These are phyloP conservation scores for Luehdorfia chinensis DNA, from an alignment of 1,140 invertebrate genomes.

Conservation along the genomic window DNA sequence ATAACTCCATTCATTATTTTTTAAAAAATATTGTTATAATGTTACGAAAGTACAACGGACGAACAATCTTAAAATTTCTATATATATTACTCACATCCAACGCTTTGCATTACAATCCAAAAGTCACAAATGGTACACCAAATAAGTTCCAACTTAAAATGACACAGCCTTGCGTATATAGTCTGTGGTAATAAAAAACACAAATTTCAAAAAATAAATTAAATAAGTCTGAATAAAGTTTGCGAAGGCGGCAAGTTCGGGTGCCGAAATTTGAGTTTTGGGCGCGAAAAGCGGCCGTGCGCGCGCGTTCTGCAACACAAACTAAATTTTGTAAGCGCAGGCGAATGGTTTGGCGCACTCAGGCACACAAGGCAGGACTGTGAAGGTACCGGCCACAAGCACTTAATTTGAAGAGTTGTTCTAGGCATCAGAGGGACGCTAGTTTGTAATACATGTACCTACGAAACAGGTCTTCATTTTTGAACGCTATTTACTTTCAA, in stretches of 20 bases:
- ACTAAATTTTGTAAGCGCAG: constrained; percentile 71
- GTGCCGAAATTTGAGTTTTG: constrained; percentile 63
- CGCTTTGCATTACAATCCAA: constrained; percentile 67
- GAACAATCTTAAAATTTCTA: constrained; percentile 62
- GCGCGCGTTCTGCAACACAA: constrained; percentile 63
- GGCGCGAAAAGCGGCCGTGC: constrained; percentile 62
- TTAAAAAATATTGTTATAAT: too few species aligned
- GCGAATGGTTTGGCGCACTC: constrained; percentile 45
- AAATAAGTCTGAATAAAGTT: constrained; percentile 26
- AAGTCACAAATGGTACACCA: constrained; percentile 35
- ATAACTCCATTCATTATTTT: too few species aligned
- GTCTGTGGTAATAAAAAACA: constrained; percentile 21
- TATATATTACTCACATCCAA: constrained; percentile 64
- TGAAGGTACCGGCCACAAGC: constrained; percentile 55
- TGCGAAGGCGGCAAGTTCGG: constrained; percentile 29
- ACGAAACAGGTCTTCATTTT: constrained; percentile 19
- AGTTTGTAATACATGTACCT: constrained; percentile 20
- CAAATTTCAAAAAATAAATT: constrained; percentile 23
- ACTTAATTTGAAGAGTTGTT: constrained; percentile 39
- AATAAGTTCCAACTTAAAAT: constrained; percentile 24
- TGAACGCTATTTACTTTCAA: constrained; percentile 23
- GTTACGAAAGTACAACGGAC: constrained; percentile 46
- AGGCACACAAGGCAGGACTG: constrained; percentile 44
- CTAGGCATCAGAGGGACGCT: constrained; percentile 27
- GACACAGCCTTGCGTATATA: constrained; percentile 15